Evolutionary conservation across 2,888 invertebrate genomes (phyloP).

Genomic region (Neocrepidodera transversa): DNA sequence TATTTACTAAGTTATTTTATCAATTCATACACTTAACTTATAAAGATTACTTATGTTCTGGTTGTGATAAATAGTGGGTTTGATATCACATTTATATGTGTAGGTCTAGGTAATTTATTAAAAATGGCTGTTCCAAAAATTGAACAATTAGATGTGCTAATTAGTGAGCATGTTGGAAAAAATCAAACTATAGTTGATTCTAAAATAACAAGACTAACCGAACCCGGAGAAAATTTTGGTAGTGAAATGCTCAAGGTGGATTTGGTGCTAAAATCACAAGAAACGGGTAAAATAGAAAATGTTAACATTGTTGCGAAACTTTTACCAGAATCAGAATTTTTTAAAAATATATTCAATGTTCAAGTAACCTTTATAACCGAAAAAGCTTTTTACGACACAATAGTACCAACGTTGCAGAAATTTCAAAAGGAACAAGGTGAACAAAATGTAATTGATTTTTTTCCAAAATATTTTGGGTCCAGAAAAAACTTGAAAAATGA

Average conservation of each 20-base stretch:
- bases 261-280: slow-evolving; percentile 29
- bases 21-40: no score
- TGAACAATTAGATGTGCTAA: slow-evolving; percentile 23
- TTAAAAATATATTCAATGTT: slow-evolving; percentile 62
- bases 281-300: slow-evolving; percentile 19
- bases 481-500: slow-evolving; percentile 39
- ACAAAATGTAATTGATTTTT: slow-evolving; percentile 55
- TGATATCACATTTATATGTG: no score
- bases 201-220: slow-evolving; percentile 56
- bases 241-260: slow-evolving; percentile 61
- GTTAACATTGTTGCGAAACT: slow-evolving; percentile 65
- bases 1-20: no score
- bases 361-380: slow-evolving; percentile 63
- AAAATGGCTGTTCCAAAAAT: slow-evolving; percentile 27
- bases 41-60: no score
- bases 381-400: slow-evolving; percentile 61
- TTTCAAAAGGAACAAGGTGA: slow-evolving; percentile 60
- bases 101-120: background rate
- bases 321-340: slow-evolving; percentile 63
- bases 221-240: slow-evolving; percentile 67
- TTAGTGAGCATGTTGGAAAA: slow-evolving; percentile 10
- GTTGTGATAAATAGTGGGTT: no score
- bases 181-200: slow-evolving; percentile 24
- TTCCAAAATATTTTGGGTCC: slow-evolving; percentile 48
- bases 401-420: slow-evolving; percentile 59